phyloP scores from a whole-genome alignment of 2,888 invertebrate genomes.

The Oscheius sp. region DNA sequence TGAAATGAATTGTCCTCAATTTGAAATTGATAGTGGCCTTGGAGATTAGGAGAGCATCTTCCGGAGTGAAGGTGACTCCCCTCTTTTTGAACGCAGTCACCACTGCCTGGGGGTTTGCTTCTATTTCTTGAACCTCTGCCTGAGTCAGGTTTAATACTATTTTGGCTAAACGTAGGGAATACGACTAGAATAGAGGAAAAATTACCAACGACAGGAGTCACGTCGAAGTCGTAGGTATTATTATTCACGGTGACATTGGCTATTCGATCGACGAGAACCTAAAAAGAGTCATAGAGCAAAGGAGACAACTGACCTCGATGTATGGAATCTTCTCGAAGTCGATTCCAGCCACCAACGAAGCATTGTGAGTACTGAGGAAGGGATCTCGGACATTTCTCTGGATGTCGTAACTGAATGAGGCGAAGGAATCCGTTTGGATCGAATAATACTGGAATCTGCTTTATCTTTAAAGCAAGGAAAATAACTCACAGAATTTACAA shows the following conservation, averaged over 20 bases:
- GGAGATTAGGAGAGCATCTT: conserved; percentile 70
- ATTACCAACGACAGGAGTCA: conserved; percentile 56
- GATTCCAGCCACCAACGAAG: conserved; percentile 44
- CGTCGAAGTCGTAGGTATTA: conserved; percentile 71
- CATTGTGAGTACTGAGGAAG: conserved; percentile 37
- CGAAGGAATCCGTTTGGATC: conserved; percentile 70
- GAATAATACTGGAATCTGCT: conserved; percentile 67
- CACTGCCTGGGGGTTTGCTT: neutral
- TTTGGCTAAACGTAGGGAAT: conserved; percentile 54
- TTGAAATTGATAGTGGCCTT: conserved; percentile 67
- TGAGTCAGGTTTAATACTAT: conserved; percentile 64
- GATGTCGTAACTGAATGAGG: conserved; percentile 70
- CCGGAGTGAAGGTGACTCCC: conserved; percentile 66
- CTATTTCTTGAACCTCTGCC: conserved; percentile 53
- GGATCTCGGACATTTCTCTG: conserved; percentile 38
- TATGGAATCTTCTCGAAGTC: conserved; percentile 55
- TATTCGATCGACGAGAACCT: conserved; percentile 66
- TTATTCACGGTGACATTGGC: conserved; percentile 69
- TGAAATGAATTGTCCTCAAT: conserved; percentile 63
- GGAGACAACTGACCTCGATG: conserved; percentile 42
- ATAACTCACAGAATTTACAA: conserved; percentile 56
- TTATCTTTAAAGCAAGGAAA: neutral
- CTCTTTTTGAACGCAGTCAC: conserved; percentile 16
- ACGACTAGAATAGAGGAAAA: neutral
- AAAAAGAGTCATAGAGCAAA: neutral